Evolutionary conservation across 1,140 invertebrate genomes (phyloP), one percentile per base, ranked within the genome.

Genomic region (Brachionus plicatilis): DNA sequence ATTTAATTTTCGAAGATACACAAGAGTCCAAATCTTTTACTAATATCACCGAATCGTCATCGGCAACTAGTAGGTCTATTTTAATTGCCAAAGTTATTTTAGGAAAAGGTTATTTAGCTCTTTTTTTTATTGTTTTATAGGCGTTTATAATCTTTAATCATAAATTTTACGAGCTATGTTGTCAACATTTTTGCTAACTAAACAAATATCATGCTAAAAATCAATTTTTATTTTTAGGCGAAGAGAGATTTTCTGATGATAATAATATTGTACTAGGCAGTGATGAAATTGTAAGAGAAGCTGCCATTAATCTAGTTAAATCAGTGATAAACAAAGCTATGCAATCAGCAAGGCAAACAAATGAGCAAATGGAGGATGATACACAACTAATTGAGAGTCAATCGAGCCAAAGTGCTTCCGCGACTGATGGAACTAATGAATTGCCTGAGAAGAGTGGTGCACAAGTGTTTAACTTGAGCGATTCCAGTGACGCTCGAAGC

Each of bases 141-240:
- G 53, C n/a, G 11, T 60, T 60, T 60, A n/a, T 60, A 20, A 20
- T 60, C n/a, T 60, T 60, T n/a, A 60, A 9, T 20, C 17, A 60
- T 60, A 20, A 60, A 60, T 20, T 60, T 60, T 60, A 60, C 53
- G 53, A 60, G 53, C 53, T 60, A 27, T 60, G 9, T 60, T 60
- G 53, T 60, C 53, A 60, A 60, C 53, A 60, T 60, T 60, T 60
- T 60, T 60, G 53, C 20, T 24, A 60, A 9, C 53, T 60, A 60
- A 33, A 33, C 66, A 68, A 68, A 68, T 68, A 33, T 68, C 66
- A 33, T n/a, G 66, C 66, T 68, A 60, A 60, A 60, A 60, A 60
- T 60, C 53, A 60, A 60, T 60, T 60, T 60, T 60, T 60, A 0
- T 60, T 60, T 24, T 60, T 60, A 60, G 53, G 2, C 20, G 53